phyloP scores from a whole-genome alignment of 2,888 invertebrate species.

The Chromoteleia sp. region DNA sequence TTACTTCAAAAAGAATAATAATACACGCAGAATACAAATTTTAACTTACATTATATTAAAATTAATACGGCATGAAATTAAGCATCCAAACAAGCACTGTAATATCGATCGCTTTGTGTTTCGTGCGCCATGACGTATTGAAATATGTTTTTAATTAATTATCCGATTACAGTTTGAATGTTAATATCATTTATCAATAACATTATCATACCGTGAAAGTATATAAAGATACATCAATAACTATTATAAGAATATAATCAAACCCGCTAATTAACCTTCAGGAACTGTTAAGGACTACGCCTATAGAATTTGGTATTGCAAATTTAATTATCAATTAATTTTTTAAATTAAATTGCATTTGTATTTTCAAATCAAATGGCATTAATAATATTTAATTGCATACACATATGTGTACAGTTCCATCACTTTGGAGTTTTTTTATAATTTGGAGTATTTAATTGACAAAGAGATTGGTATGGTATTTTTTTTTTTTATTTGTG shows the following conservation, averaged over 20 bases:
- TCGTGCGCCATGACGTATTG: conserved; percentile 67
- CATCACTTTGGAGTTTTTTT: too few species aligned
- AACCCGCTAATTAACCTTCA: conserved; percentile 6
- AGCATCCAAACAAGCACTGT: conserved; percentile 64
- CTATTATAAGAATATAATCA: neutral
- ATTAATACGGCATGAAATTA: conserved; percentile 13
- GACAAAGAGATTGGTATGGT: too few species aligned
- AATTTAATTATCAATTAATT: conserved; percentile 79
- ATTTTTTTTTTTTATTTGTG: too few species aligned
- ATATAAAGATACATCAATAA: too few species aligned
- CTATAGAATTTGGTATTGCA: conserved; percentile 78
- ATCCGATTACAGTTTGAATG: neutral
- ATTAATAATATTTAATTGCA: too few species aligned
- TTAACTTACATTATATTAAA: neutral
- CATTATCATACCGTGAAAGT: neutral
- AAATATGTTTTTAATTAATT: conserved; percentile 40
- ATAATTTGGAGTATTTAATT: neutral
- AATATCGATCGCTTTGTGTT: conserved; percentile 64
- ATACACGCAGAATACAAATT: neutral
- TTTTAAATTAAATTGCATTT: conserved; percentile 23
- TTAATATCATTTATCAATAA: neutral
- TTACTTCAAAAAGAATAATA: neutral
- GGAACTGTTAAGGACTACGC: conserved; percentile 78
- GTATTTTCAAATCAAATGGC: too few species aligned
- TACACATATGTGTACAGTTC: too few species aligned